phyloP scores from a whole-genome alignment of 2,113 vertebrate genomes.

The Poicephalus gulielmi region DNA sequence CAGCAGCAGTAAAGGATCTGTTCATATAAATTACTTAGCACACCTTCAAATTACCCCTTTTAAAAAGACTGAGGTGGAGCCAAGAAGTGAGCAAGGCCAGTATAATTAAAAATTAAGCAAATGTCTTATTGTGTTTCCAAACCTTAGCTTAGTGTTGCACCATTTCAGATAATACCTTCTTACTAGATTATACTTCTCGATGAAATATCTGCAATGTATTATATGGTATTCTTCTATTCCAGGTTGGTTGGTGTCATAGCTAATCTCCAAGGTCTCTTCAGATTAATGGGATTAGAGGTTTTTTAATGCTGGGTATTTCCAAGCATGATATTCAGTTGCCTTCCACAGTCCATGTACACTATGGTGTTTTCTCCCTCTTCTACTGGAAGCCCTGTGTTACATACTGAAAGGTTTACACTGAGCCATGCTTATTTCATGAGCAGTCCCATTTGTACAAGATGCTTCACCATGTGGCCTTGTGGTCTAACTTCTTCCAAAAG shows the following conservation, averaged over 20 bases:
- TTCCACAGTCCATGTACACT: neutral
- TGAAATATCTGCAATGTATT: neutral
- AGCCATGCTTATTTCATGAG: neutral
- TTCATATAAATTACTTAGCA: neutral
- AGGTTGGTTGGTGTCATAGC: neutral
- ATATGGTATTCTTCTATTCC: neutral
- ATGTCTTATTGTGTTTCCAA: neutral
- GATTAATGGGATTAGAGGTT: neutral
- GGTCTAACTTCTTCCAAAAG: neutral
- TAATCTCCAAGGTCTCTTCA: neutral
- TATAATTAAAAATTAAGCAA: neutral
- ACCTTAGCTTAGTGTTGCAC: neutral
- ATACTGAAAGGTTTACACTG: neutral
- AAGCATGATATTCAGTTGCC: neutral
- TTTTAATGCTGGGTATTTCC: neutral
- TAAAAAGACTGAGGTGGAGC: neutral
- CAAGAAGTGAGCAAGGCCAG: neutral
- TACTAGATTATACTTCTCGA: neutral
- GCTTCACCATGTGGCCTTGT: neutral
- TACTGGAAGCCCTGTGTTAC: neutral
- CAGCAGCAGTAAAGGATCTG: neutral
- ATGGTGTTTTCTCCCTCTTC: neutral
- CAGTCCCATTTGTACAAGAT: neutral
- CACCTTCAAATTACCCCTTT: neutral
- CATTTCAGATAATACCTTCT: neutral